phyloP scores from a whole-genome alignment of 2,797 vertebrate genomes.

The Parambassis ranga region DNA sequence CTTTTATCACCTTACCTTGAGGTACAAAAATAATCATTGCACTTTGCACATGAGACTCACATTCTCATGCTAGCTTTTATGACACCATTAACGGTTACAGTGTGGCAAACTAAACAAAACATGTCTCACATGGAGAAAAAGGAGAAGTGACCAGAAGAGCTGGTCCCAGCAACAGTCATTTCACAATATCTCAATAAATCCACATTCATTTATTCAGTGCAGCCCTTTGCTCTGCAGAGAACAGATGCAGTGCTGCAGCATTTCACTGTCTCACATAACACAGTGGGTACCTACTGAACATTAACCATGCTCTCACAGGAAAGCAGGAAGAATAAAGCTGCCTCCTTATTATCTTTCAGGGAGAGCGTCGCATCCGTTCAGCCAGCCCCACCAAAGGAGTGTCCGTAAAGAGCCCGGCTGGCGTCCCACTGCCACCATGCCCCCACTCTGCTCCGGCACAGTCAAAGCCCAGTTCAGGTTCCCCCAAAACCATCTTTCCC shows the following conservation, averaged over 20 bases:
- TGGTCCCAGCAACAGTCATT: conserved; percentile 26
- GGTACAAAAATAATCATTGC: too few relatives aligned
- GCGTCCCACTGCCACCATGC: conserved; percentile 75
- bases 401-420: conserved; percentile 79
- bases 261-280: neutral
- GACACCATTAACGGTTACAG: neutral
- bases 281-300: neutral
- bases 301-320: neutral
- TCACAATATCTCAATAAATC: conserved; percentile 45
- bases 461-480: conserved; percentile 82
- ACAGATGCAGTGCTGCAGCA: neutral
- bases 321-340: conserved; percentile 4
- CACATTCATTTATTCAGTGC: neutral
- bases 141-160: conserved; percentile 40
- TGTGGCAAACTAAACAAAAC: conserved; percentile 8
- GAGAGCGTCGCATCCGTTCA: conserved; percentile 78
- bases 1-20: neutral
- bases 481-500: conserved; percentile 90
- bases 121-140: conserved; percentile 30
- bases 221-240: neutral
- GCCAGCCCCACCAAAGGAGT: conserved; percentile 86
- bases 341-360: conserved; percentile 73
- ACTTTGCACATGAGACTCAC: conserved; percentile 3
- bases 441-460: conserved; percentile 86
- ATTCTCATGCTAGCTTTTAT: conserved; percentile 5